Evolutionary conservation across 2,888 invertebrate genomes (phyloP).

Genomic region (Zelleria hepariella): DNA sequence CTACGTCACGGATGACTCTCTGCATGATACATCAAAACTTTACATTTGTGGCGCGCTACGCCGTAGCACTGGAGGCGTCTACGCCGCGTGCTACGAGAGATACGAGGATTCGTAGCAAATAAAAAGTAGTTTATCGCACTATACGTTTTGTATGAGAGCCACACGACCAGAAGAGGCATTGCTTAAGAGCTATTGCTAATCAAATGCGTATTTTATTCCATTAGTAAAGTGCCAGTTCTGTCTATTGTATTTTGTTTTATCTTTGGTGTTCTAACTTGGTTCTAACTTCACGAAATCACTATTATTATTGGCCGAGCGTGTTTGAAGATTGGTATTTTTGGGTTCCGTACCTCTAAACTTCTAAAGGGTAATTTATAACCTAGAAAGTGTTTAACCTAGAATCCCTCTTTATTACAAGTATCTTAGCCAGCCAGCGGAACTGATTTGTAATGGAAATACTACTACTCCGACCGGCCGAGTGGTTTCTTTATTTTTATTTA

Average conservation of each 20-base stretch:
- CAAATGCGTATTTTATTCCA: not conserved
- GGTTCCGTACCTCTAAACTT: too few relatives aligned
- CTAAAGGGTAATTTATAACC: too few relatives aligned
- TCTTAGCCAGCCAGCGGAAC: not conserved
- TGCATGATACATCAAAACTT: too few relatives aligned
- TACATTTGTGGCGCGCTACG: not conserved
- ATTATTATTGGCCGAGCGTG: too few relatives aligned
- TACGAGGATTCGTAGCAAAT: not conserved
- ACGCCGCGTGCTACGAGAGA: too few relatives aligned
- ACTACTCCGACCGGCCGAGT: not conserved
- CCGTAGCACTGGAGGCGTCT: not conserved
- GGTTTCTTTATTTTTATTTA: not conserved
- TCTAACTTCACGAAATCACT: too few relatives aligned
- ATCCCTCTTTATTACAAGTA: too few relatives aligned
- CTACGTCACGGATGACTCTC: too few relatives aligned
- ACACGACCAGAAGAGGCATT: not conserved
- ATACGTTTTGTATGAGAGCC: not conserved
- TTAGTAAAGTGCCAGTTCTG: not conserved
- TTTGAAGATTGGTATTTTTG: too few relatives aligned
- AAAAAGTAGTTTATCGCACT: not conserved
- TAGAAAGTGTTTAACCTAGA: too few relatives aligned
- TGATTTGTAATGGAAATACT: not conserved
- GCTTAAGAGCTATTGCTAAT: not conserved
- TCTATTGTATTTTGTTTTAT: not conserved
- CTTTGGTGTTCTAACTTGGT: too few relatives aligned